Percentiles rank a stretch among this genome's conserved stretches.
Evolutionary conservation across 1,140 invertebrate genomes (phyloP).

Genomic region (Pantala flavescens): DNA sequence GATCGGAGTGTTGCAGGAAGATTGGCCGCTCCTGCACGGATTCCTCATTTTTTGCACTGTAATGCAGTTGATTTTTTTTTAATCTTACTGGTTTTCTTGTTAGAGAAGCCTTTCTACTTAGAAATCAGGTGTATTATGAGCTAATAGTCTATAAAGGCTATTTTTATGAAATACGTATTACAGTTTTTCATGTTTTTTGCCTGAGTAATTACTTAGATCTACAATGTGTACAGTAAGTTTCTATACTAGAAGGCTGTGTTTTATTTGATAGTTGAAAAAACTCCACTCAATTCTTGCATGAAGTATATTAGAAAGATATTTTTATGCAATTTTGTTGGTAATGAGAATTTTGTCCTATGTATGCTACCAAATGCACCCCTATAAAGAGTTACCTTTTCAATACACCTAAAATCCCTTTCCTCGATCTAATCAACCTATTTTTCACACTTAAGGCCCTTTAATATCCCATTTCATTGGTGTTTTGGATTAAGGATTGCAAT

Average conservation of each 20-base stretch:
- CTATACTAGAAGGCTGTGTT: conserved; percentile 4
- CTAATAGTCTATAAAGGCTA: neutral
- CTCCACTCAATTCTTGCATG: conserved; percentile 4
- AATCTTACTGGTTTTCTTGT: neutral
- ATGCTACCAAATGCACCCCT: neutral
- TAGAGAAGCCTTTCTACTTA: neutral
- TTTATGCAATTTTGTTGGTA: conserved; percentile 10
- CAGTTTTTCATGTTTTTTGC: neutral
- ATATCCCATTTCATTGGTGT: neutral
- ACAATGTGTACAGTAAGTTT: neutral
- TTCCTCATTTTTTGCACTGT: neutral
- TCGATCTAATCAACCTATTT: neutral
- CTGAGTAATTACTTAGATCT: neutral
- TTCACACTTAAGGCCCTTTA: neutral
- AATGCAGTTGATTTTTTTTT: neutral
- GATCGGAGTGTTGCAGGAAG: neutral
- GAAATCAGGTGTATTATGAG: neutral
- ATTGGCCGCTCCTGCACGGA: neutral
- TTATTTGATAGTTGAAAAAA: conserved; percentile 4
- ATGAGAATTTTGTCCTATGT: neutral
- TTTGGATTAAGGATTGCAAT: conserved; percentile 1
- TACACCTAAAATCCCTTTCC: neutral
- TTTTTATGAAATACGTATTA: neutral
- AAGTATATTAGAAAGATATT: neutral
- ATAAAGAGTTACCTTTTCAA: neutral